phyloP scores from a whole-genome alignment of 2,797 vertebrate genomes.

The Psittacula echo region DNA sequence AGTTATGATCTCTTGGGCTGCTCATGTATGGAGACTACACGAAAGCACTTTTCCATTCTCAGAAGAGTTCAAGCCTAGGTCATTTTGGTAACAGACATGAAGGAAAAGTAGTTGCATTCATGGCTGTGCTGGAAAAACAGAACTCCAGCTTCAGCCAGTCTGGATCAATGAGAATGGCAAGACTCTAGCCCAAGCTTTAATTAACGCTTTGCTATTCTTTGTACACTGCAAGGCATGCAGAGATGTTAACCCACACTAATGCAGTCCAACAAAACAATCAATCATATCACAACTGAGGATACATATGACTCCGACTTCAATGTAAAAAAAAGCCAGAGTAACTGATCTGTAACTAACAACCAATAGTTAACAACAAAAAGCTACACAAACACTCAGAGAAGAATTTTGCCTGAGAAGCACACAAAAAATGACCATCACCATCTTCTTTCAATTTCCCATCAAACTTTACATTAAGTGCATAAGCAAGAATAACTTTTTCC shows the following conservation, averaged over 20 bases:
- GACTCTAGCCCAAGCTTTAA: neutral
- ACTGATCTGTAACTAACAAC: neutral
- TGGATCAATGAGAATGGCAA: neutral
- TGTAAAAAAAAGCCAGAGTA: neutral
- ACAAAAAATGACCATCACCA: rapidly evolving
- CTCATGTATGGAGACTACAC: neutral
- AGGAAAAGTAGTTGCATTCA: neutral
- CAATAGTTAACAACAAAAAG: neutral
- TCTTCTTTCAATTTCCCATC: neutral
- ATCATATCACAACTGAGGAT: neutral
- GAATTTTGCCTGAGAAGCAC: neutral
- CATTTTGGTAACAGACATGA: neutral
- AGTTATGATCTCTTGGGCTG: neutral
- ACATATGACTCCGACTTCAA: neutral
- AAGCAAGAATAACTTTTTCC: neutral
- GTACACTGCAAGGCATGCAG: neutral
- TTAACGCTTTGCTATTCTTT: neutral
- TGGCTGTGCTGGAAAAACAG: neutral
- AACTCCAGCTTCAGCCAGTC: neutral
- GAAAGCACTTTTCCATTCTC: neutral
- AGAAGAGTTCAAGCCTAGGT: neutral
- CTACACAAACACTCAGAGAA: neutral
- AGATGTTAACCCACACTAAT: neutral
- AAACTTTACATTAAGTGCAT: neutral
- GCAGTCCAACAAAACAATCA: neutral